A percentile compares a stretch with the other conserved stretches of the same genome.
phyloP scores from a whole-genome alignment of 1,140 invertebrate genomes.

The Bactericera cockerelli region DNA sequence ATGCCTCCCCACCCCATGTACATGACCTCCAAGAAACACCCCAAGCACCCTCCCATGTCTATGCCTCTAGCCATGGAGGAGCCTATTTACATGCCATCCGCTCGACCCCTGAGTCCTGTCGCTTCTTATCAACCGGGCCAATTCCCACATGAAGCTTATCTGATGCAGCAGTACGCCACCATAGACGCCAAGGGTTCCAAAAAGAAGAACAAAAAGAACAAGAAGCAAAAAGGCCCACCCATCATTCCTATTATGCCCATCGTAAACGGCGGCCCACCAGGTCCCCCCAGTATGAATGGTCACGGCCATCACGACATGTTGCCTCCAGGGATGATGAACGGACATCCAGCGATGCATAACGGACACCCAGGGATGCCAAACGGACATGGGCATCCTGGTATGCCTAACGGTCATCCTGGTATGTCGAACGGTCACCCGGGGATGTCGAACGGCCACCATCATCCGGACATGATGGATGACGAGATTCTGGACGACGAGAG shows the following conservation, averaged over 20 bases:
- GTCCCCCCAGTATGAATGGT: constrained; percentile 22
- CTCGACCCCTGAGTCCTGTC: constrained; percentile 38
- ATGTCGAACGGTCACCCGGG: too few species aligned
- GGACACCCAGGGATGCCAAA: too few species aligned
- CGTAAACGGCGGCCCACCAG: constrained; percentile 24
- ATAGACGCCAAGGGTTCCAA: constrained; percentile 29
- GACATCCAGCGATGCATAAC: too few species aligned
- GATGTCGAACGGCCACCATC: constrained; percentile 3
- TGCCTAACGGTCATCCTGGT: too few species aligned
- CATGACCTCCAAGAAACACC: constrained; percentile 26
- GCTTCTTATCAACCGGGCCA: constrained; percentile 43
- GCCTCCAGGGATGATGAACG: too few species aligned
- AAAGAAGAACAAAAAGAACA: constrained; percentile 28
- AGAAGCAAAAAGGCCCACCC: constrained; percentile 28
- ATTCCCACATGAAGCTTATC: constrained; percentile 42
- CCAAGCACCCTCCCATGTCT: constrained; percentile 15
- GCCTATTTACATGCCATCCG: constrained; percentile 43
- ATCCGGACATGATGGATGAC: constrained; percentile 12
- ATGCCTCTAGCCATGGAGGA: constrained; percentile 32
- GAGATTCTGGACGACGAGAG: constrained; percentile 38
- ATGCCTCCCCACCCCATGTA: constrained; percentile 30
- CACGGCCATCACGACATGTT: constrained; percentile 28
- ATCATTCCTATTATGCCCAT: constrained; percentile 23
- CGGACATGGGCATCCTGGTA: too few species aligned
- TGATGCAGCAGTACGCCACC: constrained; percentile 41